These are phyloP conservation scores for Apostichopus californicus DNA, from an alignment of 35 echinoderm and acorn worm genomes.

Conservation along the genomic window DNA sequence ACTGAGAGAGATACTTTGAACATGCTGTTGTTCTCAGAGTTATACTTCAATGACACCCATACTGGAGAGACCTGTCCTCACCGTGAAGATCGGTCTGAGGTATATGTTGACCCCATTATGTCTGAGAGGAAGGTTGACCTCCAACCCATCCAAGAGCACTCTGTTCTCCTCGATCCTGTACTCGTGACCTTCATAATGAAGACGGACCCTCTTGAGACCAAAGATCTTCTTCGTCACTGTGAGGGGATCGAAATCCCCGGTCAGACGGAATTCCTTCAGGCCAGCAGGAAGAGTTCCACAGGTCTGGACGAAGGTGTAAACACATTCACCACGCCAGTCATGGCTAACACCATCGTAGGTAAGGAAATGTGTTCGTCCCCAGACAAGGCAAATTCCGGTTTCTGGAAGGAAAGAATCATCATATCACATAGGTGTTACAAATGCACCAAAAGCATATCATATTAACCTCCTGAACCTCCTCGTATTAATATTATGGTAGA, in stretches of 20 bases:
- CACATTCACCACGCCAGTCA: constrained; percentile 55
- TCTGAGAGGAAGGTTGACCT: constrained; percentile 32
- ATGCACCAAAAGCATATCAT: neutral
- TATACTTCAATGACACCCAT: too few species aligned
- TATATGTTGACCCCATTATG: constrained; percentile 33
- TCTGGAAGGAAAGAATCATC: neutral
- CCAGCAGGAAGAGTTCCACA: neutral
- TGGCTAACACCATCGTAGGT: constrained; percentile 50
- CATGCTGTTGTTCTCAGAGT: too few species aligned
- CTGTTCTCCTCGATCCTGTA: constrained; percentile 25
- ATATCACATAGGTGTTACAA: neutral
- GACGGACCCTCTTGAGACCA: constrained; percentile 34
- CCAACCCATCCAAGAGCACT: constrained; percentile 28
- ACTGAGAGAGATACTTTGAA: too few species aligned
- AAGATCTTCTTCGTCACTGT: neutral
- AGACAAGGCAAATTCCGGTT: constrained; percentile 41
- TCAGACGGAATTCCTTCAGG: constrained; percentile 23
- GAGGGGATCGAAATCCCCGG: constrained; percentile 28
- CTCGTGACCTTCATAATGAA: constrained; percentile 22
- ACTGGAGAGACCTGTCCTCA: neutral
- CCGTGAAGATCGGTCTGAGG: constrained; percentile 45
- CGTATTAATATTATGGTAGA: too few species aligned
- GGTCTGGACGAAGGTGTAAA: constrained; percentile 46
- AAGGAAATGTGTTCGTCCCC: constrained; percentile 52
- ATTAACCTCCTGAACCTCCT: neutral